Base-by-base conservation (phyloP, 2,888 invertebrate genomes). In the Colostygia pectinataria region DNA sequence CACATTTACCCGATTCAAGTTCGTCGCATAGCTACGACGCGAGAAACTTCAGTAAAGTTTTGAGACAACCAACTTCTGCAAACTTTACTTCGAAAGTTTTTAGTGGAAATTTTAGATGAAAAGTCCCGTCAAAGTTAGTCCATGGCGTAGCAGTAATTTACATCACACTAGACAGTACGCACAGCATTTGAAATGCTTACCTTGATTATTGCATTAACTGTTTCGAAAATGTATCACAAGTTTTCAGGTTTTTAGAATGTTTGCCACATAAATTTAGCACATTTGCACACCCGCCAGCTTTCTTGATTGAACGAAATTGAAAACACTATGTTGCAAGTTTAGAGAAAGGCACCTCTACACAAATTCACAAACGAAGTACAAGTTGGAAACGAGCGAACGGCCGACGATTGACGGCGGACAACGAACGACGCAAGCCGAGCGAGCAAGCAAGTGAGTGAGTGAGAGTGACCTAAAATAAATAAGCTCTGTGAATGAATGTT, bases 101-200 rank as follows among this genome's bases (percentile, higher is more conserved):
- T 68, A 87, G 82, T 88, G 90, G 90, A 90, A 90, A 90, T 89
- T 89, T 90, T 90, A 87, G 85, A 88, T 88, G 90, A 90, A 90
- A 90, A 90, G 82, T 89, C 88, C 75, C 79, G 81, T 71, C 71
- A 77, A 81, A 79, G 78, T 83, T 77, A 85, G 73, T 76, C 80
- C 82, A 53, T 54, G 51, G 58, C 60, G 55, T 55, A 61, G 53
- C 53, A 51, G 39, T 49, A 45, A 39, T 71, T 7, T 29, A 20
- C 9, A 32, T 32, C 18, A 32, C 15, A 15, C 9, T 15, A 18
- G 29, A 53, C n/a, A n/a, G n/a, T n/a, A n/a, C n/a, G n/a, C n/a
- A n/a, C n/a, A n/a, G n/a, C n/a, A n/a, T n/a, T n/a, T n/a, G n/a
- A 67, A 74, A 71, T 72, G 73, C 89, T 89, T 83, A 90, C 89